Base-by-base conservation (phyloP, 2,888 invertebrate genomes). In the Papilio elwesi region DNA sequence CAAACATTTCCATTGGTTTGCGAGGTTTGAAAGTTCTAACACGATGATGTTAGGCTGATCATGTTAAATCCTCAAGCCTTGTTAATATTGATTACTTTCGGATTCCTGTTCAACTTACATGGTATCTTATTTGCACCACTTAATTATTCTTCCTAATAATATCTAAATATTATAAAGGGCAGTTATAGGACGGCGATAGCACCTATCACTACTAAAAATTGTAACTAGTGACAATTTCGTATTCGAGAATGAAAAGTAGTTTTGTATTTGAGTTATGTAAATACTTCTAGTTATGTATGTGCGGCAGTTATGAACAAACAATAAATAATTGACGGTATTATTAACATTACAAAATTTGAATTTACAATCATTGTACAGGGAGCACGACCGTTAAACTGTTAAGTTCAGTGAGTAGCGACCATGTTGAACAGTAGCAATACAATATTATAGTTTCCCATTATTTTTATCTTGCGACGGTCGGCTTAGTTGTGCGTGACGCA, bases 401-500 rank as follows among this genome's bases (percentile, higher is more conserved):
- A 57, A 36, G 38, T 55, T 57, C 57, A 43, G 47, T 49, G 55
- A 48, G 8, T 66, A 36, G 52, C 47, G 57, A 68, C 48, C 57
- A 51, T 63, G 38, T 43, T 53, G 51, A 66, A 52, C 51, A 51
- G 51, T 59, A 59, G 71, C 59, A 51, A 71, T 71, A 57, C 53
- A 65, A 65, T 70, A 70, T 55, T 65, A 70, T 70, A 65, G 49
- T 72, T 74, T 82, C 83, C 80, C 85, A 82, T 82, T 80, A 81
- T 86, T 88, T 87, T 84, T 80, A 85, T 81, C 83, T 89, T 87
- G 88, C 88, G 87, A 89, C 59, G 43, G 43, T 62, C 59, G 86
- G 85, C 78, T 87, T 87, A 87, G 88, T 91, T 90, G 81, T 85
- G 90, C 90, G 90, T 92, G 89, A 92, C 89, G 87, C 84, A 82